phyloP scores from a whole-genome alignment of 23 tunicate genomes.

The Styela plicata region DNA sequence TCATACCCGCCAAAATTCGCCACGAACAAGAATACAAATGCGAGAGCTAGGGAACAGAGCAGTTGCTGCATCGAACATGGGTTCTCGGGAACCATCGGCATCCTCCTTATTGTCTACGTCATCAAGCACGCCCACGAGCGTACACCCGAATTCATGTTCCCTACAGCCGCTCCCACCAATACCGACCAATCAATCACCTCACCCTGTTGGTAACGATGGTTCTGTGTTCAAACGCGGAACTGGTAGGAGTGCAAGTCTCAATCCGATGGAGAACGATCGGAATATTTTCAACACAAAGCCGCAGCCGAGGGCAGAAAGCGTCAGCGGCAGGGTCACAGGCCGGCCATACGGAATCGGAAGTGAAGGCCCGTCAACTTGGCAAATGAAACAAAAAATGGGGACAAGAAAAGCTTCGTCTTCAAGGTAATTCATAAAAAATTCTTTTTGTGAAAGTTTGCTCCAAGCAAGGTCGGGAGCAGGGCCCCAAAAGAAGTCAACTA shows the following conservation, averaged over 20 bases:
- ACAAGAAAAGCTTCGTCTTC: not conserved
- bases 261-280: not conserved
- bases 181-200: not conserved
- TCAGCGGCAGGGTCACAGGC: constrained; percentile 9
- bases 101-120: constrained; percentile 22
- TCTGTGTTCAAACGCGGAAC: constrained; percentile 6
- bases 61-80: not conserved
- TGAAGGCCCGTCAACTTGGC: not conserved
- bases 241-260: constrained; percentile 22
- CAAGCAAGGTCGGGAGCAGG: too few species aligned
- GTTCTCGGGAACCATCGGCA: constrained; percentile 24
- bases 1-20: not conserved
- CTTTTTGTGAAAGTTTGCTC: too few species aligned
- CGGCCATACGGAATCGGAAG: not conserved
- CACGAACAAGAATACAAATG: not conserved
- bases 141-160: not conserved
- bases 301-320: constrained; percentile 11
- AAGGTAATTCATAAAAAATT: too few species aligned
- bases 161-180: constrained; percentile 30
- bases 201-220: not conserved
- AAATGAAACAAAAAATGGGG: not conserved
- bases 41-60: not conserved
- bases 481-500: too few species aligned
- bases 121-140: not conserved
- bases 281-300: not conserved